Conservation (phyloP, 2,888 invertebrate species). For the Nesidiocoris tenuis region DNA sequence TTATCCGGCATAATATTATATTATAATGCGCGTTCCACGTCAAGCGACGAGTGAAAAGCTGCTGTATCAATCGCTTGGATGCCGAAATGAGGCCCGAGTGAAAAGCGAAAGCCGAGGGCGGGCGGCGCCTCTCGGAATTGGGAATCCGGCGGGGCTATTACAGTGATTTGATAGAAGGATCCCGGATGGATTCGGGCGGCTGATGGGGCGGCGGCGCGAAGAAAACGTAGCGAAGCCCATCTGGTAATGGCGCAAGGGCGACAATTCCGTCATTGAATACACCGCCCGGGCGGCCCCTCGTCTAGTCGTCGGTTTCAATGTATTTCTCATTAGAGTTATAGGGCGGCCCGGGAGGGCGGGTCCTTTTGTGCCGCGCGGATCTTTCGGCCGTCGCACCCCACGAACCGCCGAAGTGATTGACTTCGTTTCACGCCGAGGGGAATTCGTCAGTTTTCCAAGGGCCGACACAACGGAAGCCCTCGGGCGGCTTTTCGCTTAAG, state of each 20-base stretch:
- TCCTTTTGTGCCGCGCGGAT: conserved; percentile 4
- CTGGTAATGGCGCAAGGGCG: conserved; percentile 28
- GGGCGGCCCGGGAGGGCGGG: conserved; percentile 7
- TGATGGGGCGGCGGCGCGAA: not conserved
- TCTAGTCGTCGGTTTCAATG: conserved; percentile 22
- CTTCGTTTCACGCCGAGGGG: not conserved
- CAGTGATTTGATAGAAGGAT: conserved; percentile 32
- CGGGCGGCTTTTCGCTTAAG: conserved; percentile 16
- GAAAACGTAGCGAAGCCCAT: conserved; percentile 21
- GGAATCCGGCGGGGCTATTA: conserved; percentile 30
- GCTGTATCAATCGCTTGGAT: too few species aligned
- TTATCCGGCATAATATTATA: too few species aligned
- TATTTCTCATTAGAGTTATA: conserved; percentile 38
- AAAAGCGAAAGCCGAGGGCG: not conserved
- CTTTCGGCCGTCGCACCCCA: not conserved
- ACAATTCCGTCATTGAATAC: conserved; percentile 16
- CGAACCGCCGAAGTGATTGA: conserved; percentile 4
- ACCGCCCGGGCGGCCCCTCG: not conserved
- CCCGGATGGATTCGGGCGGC: conserved; percentile 2
- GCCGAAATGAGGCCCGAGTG: too few species aligned
- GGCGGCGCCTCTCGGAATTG: not conserved
- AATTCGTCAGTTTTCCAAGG: not conserved
- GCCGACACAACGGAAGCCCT: not conserved
- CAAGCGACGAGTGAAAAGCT: too few species aligned
- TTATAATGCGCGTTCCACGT: too few species aligned